Base-by-base conservation (phyloP, 2,888 invertebrate species). In the Galerucella nymphaeae region DNA sequence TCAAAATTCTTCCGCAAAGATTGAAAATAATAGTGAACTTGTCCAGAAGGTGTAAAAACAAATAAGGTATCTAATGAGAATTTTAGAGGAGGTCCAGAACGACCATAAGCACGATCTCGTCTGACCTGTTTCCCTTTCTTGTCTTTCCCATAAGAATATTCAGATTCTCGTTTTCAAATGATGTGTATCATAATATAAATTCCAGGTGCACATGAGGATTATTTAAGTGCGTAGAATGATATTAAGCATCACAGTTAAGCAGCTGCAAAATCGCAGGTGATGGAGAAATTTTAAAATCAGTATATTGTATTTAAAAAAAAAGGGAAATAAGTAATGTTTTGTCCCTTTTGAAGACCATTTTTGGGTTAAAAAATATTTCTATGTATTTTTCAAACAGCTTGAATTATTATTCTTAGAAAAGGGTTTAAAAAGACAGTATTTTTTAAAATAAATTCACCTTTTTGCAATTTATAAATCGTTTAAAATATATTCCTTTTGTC, bases 121-220 rank as follows among this genome's bases (percentile, higher is more conserved):
- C 18, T 18, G 16, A 18, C n/a, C 30, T 8, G 14, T n/a, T 50
- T 50, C n/a, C 53, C 18, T 16, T 18, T 18, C n/a, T 16, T 16
- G 18, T 9, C 16, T 18, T 53, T 53, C 18, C 53, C 53, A 53
- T 2, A 53, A 53, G 18, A 53, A 53, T 53, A 53, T 16, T 53
- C 16, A 16, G 10, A 53, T 53, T 53, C 53, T 53, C n/a, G 18
- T 53, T 16, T 53, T 9, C 18, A 10, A 53, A 53, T 30, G 30
- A 55, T n/a, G 14, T 13, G 30, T 30, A 58, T 58, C 58, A 58
- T 30, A 58, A 30, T 30, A 30, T 30, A 30, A 30, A 58, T 23
- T 58, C 58, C 58, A 58, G 58, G 58, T 58, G 58, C 58, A 58
- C 6, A 23, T 13, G n/a, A 30, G n/a, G 23, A 58, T 58, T 58